Evolutionary conservation across 2,797 vertebrate species (phyloP).

Genomic region (Chaenodraco wilsoni): DNA sequence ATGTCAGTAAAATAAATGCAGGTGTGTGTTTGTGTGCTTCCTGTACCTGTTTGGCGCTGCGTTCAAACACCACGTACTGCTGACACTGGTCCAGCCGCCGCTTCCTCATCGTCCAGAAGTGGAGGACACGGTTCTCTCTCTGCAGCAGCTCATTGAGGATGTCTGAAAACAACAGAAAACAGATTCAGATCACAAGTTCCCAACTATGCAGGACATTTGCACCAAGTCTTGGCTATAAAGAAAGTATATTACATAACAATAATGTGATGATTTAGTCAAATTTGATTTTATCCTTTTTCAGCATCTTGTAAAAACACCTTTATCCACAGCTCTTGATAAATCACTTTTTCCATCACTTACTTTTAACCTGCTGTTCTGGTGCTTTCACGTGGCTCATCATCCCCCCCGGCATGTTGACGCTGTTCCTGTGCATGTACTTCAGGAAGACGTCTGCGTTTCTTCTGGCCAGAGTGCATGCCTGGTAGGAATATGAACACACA

Average conservation of each 20-base stretch:
- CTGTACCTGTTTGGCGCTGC: conserved; percentile 87
- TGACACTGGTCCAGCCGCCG: conserved; percentile 96
- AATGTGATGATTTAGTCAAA: too few relatives aligned
- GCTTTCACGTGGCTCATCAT: conserved; percentile 95
- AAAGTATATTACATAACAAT: too few relatives aligned
- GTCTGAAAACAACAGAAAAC: conserved; percentile 77
- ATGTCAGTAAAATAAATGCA: background rate
- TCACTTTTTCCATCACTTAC: conserved; percentile 76
- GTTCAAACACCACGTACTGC: conserved; percentile 97
- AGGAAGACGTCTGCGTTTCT: conserved; percentile 95
- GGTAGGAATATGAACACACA: background rate
- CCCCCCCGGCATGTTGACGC: conserved; percentile 93
- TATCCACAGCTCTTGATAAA: background rate
- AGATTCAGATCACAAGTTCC: background rate
- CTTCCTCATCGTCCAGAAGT: conserved; percentile 98
- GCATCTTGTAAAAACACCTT: too few relatives aligned
- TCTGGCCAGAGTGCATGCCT: conserved; percentile 93
- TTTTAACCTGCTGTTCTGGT: conserved; percentile 95
- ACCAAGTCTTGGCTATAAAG: too few relatives aligned
- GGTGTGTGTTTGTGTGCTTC: background rate
- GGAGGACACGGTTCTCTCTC: conserved; percentile 95
- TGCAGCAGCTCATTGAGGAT: conserved; percentile 97
- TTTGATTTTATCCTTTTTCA: too few relatives aligned
- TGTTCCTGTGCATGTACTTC: conserved; percentile 95
- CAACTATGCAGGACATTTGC: too few relatives aligned